Base-by-base conservation (phyloP, 2,113 vertebrate genomes). In the Callipepla californica region DNA sequence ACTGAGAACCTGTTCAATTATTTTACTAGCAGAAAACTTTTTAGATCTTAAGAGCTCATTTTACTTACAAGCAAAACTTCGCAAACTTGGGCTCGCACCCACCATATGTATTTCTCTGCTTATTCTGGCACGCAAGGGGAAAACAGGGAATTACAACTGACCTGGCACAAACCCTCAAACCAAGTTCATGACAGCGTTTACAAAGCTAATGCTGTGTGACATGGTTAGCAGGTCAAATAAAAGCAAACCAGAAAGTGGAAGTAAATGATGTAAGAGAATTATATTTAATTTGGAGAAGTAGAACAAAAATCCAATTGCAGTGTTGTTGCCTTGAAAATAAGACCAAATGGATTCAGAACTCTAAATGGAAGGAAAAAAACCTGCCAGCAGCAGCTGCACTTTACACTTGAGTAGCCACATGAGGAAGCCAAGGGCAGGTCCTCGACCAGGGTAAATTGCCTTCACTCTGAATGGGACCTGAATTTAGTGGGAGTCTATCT, bases 221-320 rank as follows among this genome's bases (percentile, higher is more conserved):
- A 91, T 28, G 61, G 81, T 82, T 89, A 95, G 73, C 68, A 74
- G 95, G 79, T 94, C 87, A 95, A 90, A 94, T 65, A 79, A 95
- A 95, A 94, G 96, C 91, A 95, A 96, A 95, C 51, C 87, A 94
- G 47, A 61, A 80, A 94, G 91, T 95, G 93, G 91, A 95, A 96
- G 79, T 92, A 94, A 96, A 78, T 45, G 82, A 79, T 83, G 76
- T 91, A 87, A 92, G 63, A 93, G 82, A 92, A 94, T 91, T 87
- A 95, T 38, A 61, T 83, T 95, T 93, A 80, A 96, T 95, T 85
- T 94, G 65, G 42, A 34, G 72, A 90, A 51, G 51, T 42, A 94
- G 90, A 90, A 87, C 50, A 91, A 94, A 89, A 92, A 55, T 89
- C 85, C 78, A 90, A 53, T 75, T 89, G 87, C 93, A 68, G 65